These are phyloP conservation scores for Ceratotherium simum DNA, from an alignment of 2,113 vertebrate genomes.

Conservation along the genomic window DNA sequence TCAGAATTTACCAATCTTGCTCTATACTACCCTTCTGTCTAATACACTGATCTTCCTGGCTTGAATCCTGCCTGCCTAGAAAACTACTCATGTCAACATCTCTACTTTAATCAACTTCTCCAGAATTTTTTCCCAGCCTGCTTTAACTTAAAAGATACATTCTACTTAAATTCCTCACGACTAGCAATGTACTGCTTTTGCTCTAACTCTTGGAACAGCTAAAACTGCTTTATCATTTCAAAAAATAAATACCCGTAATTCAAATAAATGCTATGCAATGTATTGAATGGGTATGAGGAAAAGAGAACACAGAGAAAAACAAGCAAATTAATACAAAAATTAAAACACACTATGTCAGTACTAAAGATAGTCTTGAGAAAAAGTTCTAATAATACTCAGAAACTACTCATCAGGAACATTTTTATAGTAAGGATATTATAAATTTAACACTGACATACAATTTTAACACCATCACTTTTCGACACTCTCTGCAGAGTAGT, in stretches of 20 bases:
- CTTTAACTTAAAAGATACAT: conserved; percentile 36
- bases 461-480: conserved; percentile 23
- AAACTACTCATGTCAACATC: neutral
- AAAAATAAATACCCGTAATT: neutral
- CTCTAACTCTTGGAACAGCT: conserved; percentile 5
- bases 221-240: conserved; percentile 38
- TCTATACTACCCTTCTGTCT: neutral
- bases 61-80: conserved; percentile 17
- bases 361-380: conserved; percentile 5
- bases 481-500: neutral
- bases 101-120: conserved; percentile 13
- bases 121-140: neutral
- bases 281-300: neutral
- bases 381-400: neutral
- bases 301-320: neutral
- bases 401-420: conserved; percentile 27
- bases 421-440: neutral
- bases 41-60: neutral
- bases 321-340: conserved; percentile 25
- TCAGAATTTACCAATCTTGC: neutral
- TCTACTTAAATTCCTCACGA: conserved; percentile 46
- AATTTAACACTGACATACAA: conserved; percentile 33
- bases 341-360: neutral
- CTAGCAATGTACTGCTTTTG: neutral
- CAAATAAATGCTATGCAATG: neutral